A percentile compares a stretch with the other conserved stretches of the same genome.
Conservation (phyloP, 2,797 vertebrate species). For the Platyrinchus mystaceus region DNA sequence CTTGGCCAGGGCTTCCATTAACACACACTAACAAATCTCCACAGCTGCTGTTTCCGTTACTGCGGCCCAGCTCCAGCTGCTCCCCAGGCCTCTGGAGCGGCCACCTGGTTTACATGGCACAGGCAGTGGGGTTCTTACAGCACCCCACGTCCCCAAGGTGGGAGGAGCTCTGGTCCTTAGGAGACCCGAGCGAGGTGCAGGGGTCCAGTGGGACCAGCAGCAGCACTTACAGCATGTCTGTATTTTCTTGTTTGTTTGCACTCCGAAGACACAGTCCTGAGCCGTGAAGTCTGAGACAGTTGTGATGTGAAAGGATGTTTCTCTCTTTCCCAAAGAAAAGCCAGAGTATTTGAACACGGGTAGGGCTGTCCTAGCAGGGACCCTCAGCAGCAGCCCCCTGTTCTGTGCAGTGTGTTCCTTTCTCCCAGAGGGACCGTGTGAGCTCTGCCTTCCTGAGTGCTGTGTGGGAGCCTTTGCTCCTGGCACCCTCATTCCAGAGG, state of each 20-base stretch:
- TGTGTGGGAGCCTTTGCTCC: neutral
- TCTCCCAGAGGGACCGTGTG: neutral
- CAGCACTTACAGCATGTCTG: neutral
- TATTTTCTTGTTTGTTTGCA: constrained; percentile 31
- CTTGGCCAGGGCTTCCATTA: constrained; percentile 4
- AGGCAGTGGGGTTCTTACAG: neutral
- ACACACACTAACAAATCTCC: constrained; percentile 38
- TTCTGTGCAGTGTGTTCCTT: neutral
- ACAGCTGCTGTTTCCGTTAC: constrained; percentile 20
- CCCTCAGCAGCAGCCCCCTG: neutral
- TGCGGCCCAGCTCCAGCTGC: neutral
- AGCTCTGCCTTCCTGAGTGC: neutral
- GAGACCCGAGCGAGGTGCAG: neutral
- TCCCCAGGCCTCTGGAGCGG: neutral
- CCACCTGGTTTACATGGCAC: neutral
- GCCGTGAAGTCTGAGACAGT: neutral
- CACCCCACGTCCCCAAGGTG: neutral
- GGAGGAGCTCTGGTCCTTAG: neutral
- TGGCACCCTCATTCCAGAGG: neutral
- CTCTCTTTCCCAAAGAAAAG: constrained; percentile 42
- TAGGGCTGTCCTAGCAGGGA: neutral
- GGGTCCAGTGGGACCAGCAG: neutral
- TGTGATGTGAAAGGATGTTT: neutral
- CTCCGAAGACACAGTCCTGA: neutral
- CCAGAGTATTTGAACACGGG: neutral